Conservation (phyloP, 1,140 invertebrate species). For the Antheraea pernyi region DNA sequence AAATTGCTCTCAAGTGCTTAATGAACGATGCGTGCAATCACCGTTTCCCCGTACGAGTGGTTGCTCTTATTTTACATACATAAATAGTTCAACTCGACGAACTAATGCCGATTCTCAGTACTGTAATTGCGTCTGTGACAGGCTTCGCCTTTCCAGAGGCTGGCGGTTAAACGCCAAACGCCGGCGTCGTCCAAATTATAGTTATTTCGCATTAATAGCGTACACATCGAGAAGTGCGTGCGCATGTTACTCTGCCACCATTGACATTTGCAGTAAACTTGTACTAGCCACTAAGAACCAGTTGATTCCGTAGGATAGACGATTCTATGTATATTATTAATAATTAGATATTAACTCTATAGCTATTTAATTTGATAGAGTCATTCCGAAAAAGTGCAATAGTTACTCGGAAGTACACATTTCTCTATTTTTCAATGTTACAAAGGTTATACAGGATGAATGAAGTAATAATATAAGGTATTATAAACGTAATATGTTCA, state of each 20-base stretch:
- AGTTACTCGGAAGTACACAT: too few relatives aligned
- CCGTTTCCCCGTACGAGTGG: conserved; percentile 72
- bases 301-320: background rate
- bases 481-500: too few relatives aligned
- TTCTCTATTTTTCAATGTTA: too few relatives aligned
- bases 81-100: conserved; percentile 73
- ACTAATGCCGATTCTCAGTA: conserved; percentile 78
- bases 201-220: conserved; percentile 72
- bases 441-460: too few relatives aligned
- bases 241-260: conserved; percentile 45
- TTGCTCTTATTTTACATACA: conserved; percentile 76
- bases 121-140: conserved; percentile 76
- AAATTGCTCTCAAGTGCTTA: conserved; percentile 79
- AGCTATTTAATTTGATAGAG: background rate
- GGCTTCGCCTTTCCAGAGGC: conserved; percentile 68
- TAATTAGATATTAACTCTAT: background rate
- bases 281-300: conserved; percentile 23
- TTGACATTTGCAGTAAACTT: conserved; percentile 55
- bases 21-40: conserved; percentile 77
- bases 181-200: conserved; percentile 62
- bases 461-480: too few relatives aligned
- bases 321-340: background rate
- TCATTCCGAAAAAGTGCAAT: background rate
- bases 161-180: conserved; percentile 58
- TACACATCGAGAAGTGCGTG: conserved; percentile 56